Conservation (phyloP, 2,797 vertebrate species). For the Sitta carolinensis region DNA sequence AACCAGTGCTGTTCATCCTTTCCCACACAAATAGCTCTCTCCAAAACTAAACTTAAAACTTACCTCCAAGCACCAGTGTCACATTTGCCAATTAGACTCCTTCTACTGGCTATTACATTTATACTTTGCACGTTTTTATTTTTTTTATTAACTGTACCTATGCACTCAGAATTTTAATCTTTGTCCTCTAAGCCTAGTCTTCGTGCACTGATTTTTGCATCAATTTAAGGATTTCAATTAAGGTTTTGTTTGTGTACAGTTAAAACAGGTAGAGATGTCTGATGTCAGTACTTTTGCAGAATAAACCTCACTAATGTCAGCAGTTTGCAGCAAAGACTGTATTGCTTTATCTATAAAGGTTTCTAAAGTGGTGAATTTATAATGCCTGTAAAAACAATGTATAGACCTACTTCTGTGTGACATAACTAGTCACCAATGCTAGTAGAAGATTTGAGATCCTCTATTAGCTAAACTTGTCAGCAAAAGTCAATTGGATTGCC, state of each 20-base stretch:
- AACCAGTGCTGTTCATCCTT: constrained; percentile 22
- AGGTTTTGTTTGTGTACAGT: neutral
- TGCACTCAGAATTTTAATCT: neutral
- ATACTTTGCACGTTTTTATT: neutral
- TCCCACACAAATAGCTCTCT: neutral
- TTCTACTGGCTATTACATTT: neutral
- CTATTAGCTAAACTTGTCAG: neutral
- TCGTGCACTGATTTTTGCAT: neutral
- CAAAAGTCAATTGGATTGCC: neutral
- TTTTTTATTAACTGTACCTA: neutral
- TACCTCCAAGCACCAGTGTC: neutral
- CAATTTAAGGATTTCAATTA: neutral
- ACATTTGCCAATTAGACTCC: neutral
- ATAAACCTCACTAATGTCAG: neutral
- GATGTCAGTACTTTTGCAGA: neutral
- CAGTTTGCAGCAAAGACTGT: neutral
- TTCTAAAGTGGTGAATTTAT: neutral
- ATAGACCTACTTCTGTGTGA: neutral
- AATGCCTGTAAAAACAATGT: neutral
- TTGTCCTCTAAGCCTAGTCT: neutral
- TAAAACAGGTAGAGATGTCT: neutral
- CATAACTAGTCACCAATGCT: neutral
- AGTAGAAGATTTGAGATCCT: neutral
- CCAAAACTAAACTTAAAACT: neutral
- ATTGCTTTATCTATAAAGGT: neutral